Conservation (phyloP, 2,113 vertebrate genomes). For the Eidolon helvum region DNA sequence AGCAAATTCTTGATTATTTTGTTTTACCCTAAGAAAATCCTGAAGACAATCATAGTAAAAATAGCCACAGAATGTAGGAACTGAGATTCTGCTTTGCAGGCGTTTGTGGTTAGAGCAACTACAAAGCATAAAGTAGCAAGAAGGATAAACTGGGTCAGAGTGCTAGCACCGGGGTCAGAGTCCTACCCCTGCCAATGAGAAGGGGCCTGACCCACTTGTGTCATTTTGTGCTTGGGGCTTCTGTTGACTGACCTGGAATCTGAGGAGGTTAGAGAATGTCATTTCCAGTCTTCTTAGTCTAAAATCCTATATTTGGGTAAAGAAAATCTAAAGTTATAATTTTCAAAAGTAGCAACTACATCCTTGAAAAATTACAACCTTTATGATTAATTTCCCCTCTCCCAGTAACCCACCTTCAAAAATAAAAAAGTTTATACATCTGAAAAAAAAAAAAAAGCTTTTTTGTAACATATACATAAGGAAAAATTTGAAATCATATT, state of each 20-base stretch:
- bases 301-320: neutral
- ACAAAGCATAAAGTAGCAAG: neutral
- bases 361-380: neutral
- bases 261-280: neutral
- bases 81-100: neutral
- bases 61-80: neutral
- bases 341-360: neutral
- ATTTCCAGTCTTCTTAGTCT: neutral
- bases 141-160: neutral
- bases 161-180: no score
- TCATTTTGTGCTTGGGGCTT: neutral
- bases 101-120: neutral
- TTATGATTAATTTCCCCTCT: neutral
- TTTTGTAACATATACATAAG: neutral
- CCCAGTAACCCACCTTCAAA: neutral
- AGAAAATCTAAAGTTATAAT: neutral
- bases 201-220: neutral
- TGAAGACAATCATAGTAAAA: neutral
- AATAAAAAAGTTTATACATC: neutral
- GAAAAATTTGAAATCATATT: neutral
- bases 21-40: neutral
- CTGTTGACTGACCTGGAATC: neutral
- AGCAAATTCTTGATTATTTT: neutral
- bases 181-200: rapidly evolving
- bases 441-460: neutral